A percentile compares a stretch with the other conserved stretches of the same genome.
These are phyloP conservation scores for Dysdera silvatica DNA, from an alignment of 1,140 invertebrate species.

Conservation along the genomic window DNA sequence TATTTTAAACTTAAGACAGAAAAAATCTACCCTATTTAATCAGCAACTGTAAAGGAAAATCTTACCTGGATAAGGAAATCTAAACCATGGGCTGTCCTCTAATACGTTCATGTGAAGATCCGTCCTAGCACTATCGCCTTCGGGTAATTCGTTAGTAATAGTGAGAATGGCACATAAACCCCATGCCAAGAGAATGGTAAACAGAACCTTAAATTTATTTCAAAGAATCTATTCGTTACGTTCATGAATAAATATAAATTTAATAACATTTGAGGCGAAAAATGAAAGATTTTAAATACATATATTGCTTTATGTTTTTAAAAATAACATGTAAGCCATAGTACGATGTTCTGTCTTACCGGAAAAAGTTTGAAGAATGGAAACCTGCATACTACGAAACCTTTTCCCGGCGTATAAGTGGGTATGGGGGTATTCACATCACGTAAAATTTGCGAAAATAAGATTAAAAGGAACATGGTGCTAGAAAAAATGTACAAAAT, in stretches of 20 bases:
- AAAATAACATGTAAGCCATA: background rate
- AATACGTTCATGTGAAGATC: conserved; percentile 59
- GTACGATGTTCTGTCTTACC: conserved; percentile 48
- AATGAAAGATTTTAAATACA: too few species aligned
- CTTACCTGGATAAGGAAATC: conserved; percentile 71
- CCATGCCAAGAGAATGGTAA: conserved; percentile 43
- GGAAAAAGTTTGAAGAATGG: conserved; percentile 73
- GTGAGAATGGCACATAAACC: conserved; percentile 42
- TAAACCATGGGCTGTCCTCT: conserved; percentile 67
- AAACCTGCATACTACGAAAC: conserved; percentile 54
- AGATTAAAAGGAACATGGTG: conserved; percentile 66
- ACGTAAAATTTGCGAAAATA: conserved; percentile 72
- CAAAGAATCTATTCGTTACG: background rate
- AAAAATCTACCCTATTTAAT: background rate
- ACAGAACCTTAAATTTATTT: conserved; percentile 40
- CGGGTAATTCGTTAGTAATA: conserved; percentile 35
- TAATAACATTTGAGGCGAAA: too few species aligned
- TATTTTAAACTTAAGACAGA: background rate
- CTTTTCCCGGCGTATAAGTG: conserved; percentile 53
- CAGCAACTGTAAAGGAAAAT: conserved; percentile 1
- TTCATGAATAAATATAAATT: background rate
- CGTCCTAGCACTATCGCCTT: conserved; percentile 32
- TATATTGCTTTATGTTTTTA: background rate
- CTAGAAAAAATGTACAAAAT: conserved; percentile 49
- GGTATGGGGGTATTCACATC: conserved; percentile 59